Evolutionary conservation across 1,140 invertebrate genomes (phyloP).

Genomic region (Zaprionus gabonicus): DNA sequence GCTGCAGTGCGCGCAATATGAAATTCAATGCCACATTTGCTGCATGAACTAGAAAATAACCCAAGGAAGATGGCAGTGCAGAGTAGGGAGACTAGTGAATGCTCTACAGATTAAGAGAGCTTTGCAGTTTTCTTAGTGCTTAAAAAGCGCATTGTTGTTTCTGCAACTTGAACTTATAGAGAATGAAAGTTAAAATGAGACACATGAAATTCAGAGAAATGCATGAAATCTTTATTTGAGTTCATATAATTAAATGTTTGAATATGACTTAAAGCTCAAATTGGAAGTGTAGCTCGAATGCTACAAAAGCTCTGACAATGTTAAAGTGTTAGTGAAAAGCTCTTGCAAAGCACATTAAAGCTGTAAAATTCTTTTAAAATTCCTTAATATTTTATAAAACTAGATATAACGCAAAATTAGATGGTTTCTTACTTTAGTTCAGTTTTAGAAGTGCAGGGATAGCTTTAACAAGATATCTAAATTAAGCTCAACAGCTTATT

Average conservation of each 20-base stretch:
- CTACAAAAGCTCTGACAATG: not conserved
- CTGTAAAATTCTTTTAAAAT: not conserved
- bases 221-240: no score
- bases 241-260: no score
- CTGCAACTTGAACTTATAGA: no score
- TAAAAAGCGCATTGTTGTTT: no score
- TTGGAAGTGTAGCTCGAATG: not conserved
- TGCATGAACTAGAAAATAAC: conserved; percentile 71
- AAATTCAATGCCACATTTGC: conserved; percentile 83
- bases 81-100: not conserved
- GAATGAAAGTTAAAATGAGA: no score
- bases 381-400: no score
- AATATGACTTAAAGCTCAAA: no score
- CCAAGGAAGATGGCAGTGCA: not conserved
- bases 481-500: no score
- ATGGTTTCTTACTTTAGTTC: not conserved
- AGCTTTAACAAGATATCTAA: no score
- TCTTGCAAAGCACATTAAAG: not conserved
- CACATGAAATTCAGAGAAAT: no score
- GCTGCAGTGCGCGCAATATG: conserved; percentile 67
- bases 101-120: not conserved
- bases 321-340: no score
- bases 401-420: not conserved
- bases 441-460: no score
- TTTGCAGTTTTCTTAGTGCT: not conserved